phyloP scores from a whole-genome alignment of 2,888 invertebrate species.

The Agrochola circellaris region DNA sequence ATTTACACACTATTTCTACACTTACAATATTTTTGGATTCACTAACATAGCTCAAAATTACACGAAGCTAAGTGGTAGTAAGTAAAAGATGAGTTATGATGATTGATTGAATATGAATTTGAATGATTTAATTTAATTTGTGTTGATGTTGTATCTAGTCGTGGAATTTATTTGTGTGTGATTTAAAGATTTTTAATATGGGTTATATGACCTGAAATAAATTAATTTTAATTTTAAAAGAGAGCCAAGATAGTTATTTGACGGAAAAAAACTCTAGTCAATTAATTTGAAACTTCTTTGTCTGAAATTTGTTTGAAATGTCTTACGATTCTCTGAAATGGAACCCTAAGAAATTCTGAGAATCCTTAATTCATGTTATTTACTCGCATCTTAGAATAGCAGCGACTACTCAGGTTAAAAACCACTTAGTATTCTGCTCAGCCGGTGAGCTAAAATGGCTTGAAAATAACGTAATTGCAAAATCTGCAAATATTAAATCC shows the following conservation, averaged over 20 bases:
- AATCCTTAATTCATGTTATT: constrained; percentile 33
- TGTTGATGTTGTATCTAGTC: too few species aligned
- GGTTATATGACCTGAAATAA: too few species aligned
- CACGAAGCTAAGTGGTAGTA: not conserved
- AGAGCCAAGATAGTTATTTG: not conserved
- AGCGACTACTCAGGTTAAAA: constrained; percentile 47
- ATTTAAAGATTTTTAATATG: too few species aligned
- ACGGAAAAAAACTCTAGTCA: not conserved
- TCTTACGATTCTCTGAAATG: constrained; percentile 27
- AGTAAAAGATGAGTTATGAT: too few species aligned
- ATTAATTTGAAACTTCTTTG: constrained; percentile 7
- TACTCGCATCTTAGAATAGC: constrained; percentile 40
- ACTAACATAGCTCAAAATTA: not conserved
- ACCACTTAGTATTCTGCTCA: constrained; percentile 49
- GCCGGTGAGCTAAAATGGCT: constrained; percentile 36
- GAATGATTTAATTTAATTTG: too few species aligned
- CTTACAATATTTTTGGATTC: not conserved
- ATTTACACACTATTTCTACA: too few species aligned
- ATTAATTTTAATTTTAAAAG: too few species aligned
- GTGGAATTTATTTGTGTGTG: too few species aligned
- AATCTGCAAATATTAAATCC: constrained; percentile 30
- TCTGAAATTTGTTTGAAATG: constrained; percentile 1
- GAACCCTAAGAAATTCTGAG: constrained; percentile 21
- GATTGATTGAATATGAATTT: too few species aligned
- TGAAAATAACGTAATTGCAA: constrained; percentile 38